These are phyloP conservation scores for Ameiurus melas DNA, from an alignment of 2,113 vertebrate species.

Conservation along the genomic window DNA sequence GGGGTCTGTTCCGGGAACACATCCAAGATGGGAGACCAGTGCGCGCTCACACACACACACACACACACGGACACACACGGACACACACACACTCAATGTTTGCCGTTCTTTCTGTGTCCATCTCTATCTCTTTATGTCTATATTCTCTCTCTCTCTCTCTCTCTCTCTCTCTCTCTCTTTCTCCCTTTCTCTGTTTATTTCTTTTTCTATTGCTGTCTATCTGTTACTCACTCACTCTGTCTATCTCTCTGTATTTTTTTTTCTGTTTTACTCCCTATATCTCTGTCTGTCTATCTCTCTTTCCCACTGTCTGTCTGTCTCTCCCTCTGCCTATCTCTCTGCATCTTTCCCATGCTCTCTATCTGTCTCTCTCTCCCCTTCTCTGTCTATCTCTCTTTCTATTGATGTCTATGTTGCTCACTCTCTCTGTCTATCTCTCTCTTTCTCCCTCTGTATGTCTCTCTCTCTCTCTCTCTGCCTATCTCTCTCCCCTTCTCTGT, in stretches of 20 bases:
- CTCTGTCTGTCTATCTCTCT: not conserved
- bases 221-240: not conserved
- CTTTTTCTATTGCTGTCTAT: not conserved
- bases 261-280: no score
- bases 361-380: not conserved
- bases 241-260: not conserved
- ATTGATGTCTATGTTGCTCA: no score
- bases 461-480: not conserved
- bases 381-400: not conserved
- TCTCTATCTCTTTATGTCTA: not conserved
- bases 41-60: not conserved
- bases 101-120: not conserved
- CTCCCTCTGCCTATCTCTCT: not conserved
- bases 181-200: not conserved
- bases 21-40: not conserved
- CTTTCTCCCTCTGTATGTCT: not conserved
- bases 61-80: conserved; percentile 17
- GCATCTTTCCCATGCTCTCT: not conserved
- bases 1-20: not conserved
- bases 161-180: not conserved
- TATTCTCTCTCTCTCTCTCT: not conserved
- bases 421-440: not conserved
- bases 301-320: not conserved
- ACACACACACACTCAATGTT: not conserved
- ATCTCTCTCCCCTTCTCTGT: not conserved